These are phyloP conservation scores for Cepphus grylle DNA, from an alignment of 2,113 vertebrate genomes.

Conservation along the genomic window DNA sequence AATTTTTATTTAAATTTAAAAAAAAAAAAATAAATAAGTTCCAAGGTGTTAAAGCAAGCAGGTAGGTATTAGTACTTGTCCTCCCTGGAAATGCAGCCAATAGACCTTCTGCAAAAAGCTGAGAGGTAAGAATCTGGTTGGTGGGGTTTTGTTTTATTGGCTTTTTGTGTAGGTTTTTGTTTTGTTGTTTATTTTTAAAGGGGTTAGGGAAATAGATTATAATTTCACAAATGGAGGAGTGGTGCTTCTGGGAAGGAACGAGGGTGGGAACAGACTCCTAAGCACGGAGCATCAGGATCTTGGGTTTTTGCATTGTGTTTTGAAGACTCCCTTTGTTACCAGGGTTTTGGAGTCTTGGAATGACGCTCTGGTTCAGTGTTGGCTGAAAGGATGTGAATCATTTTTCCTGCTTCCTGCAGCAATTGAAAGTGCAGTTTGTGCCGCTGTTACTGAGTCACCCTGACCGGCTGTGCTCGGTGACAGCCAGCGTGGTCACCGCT, in stretches of 20 bases:
- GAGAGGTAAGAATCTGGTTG: background rate
- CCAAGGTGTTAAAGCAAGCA: background rate
- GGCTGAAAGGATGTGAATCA: slow-evolving; percentile 15
- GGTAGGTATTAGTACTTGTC: background rate
- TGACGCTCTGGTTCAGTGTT: accelerated
- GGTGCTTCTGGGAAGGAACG: background rate
- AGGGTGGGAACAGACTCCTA: background rate
- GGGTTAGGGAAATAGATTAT: background rate
- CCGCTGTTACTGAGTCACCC: background rate
- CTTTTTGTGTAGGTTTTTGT: background rate
- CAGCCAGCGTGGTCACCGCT: accelerated
- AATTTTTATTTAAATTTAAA: too few relatives aligned
- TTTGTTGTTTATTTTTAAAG: background rate
- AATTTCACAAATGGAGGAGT: background rate
- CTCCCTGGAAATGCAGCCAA: background rate
- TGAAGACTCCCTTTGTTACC: background rate
- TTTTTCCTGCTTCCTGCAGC: slow-evolving; percentile 36
- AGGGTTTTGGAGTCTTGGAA: background rate
- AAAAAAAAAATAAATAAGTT: background rate
- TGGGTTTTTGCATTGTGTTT: background rate
- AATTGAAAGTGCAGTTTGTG: background rate
- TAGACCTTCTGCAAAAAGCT: background rate
- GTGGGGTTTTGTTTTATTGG: background rate
- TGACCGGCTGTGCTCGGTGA: background rate
- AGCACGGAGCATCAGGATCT: background rate